Base-by-base conservation (phyloP, 2,888 invertebrate genomes). In the Apotomis turbidana region DNA sequence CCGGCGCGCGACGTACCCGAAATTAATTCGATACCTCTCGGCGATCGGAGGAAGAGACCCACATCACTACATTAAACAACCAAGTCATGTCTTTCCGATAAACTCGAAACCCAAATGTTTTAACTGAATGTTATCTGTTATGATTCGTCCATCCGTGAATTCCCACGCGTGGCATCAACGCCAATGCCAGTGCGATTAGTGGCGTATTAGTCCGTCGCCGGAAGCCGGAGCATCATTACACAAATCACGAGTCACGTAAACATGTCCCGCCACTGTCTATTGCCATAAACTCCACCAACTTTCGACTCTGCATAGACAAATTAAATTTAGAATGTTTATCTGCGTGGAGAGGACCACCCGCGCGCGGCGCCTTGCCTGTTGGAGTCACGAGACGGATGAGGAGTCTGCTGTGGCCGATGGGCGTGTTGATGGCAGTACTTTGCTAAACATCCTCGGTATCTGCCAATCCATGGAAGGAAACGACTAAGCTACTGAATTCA, bases 1-100 rank as follows among this genome's bases (percentile, higher is more conserved):
- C 90, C 82, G 78, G 76, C 86, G 84, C 78, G 75, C 71, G 77
- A 83, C 86, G 86, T 81, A 85, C 75, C 73, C 77, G 73, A 83
- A 82, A 85, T 88, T 83, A 81, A 82, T 81, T 70, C 72, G 55
- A 75, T 72, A 73, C 68, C 72, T 75, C 66, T 70, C 51, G 55
- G 15, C 54, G 9, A 64, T 64, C 55, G 36, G 44, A 69, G 49
- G 36, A 62, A 59, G 51, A 67, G n/a, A n/a, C 44, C 15, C 6
- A 55, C 54, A 15, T 44, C 64, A 57, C 36, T n/a, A 36, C 6
- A 51, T n/a, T 51, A 5, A 51, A 62, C 27, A 51, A 62, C n/a
- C 61, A 8, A 51, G 49, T 51, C 49, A 8, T 46, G 13, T 38
- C 4, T 27, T 27, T 49, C 36, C 61, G n/a, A 51, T 62, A 62